Evolutionary conservation across 2,888 invertebrate species (phyloP).

Genomic region (Pristionchus fissidentatus): DNA sequence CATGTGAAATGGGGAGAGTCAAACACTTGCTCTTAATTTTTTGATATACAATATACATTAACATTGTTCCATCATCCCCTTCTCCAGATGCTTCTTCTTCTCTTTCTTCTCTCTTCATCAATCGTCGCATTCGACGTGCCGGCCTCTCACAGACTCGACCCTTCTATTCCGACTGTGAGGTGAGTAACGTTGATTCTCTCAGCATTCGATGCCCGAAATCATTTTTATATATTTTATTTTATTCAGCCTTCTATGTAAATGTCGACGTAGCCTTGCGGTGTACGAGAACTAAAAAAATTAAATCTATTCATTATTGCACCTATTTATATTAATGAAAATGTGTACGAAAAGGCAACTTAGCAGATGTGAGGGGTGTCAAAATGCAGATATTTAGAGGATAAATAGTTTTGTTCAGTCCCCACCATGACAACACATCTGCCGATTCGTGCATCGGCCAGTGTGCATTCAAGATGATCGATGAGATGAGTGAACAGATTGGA

Average conservation of each 20-base stretch:
- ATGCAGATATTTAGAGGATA: too few species aligned
- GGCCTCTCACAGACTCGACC: constrained; percentile 62
- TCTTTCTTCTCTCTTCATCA: constrained; percentile 1
- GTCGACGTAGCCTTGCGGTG: too few species aligned
- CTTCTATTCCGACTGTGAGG: constrained; percentile 67
- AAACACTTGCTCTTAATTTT: too few species aligned
- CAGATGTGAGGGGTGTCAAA: too few species aligned
- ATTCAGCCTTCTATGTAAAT: too few species aligned
- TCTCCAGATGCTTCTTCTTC: constrained; percentile 20
- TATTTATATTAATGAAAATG: too few species aligned
- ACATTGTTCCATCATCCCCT: not conserved
- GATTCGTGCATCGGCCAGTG: constrained; percentile 74
- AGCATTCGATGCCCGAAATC: too few species aligned
- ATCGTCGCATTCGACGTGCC: constrained; percentile 49
- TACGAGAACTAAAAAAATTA: too few species aligned
- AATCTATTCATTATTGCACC: too few species aligned
- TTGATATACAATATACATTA: not conserved
- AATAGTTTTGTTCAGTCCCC: not conserved
- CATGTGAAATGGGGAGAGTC: too few species aligned
- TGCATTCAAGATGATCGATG: constrained; percentile 70
- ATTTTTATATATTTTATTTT: not conserved
- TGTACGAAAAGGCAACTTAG: too few species aligned
- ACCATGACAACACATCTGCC: constrained; percentile 42
- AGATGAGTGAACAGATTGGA: constrained; percentile 67
- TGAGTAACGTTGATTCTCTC: constrained; percentile 47